A percentile compares a stretch with the other conserved stretches of the same genome.
Evolutionary conservation across 2,113 vertebrate genomes (phyloP).

Genomic region (Ptilonorhynchus violaceus): DNA sequence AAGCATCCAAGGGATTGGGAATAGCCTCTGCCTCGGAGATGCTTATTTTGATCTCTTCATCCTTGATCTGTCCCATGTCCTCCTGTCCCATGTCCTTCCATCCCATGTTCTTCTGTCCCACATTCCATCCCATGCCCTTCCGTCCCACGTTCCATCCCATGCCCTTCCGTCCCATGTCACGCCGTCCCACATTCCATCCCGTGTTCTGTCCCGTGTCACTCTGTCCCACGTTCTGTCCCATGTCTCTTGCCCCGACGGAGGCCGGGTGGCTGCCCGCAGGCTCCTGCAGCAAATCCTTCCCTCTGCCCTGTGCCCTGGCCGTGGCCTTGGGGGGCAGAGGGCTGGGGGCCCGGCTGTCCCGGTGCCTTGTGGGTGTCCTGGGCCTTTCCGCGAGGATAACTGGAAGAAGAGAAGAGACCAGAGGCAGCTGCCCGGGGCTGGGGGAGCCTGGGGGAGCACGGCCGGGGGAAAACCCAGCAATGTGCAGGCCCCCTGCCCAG

Average conservation of each 20-base stretch:
- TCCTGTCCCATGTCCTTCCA: neutral
- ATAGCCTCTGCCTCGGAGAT: neutral
- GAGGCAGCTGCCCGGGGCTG: neutral
- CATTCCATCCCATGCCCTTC: too few species aligned
- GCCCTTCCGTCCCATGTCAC: neutral
- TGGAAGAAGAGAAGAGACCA: neutral
- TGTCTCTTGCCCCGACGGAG: neutral
- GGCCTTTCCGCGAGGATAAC: neutral
- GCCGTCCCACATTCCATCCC: neutral
- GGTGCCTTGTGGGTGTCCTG: neutral
- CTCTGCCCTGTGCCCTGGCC: neutral
- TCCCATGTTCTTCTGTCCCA: neutral
- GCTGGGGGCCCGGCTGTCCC: fast-evolving
- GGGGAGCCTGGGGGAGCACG: neutral
- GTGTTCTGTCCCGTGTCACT: neutral
- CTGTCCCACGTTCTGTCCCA: neutral
- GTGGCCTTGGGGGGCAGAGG: fast-evolving
- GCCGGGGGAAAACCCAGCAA: neutral
- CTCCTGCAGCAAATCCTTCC: neutral
- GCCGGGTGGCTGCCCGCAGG: fast-evolving
- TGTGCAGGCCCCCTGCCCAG: neutral
- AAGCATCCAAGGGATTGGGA: neutral
- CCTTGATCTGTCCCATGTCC: too few species aligned
- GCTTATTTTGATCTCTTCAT: too few species aligned
- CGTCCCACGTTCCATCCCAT: neutral